Evolutionary conservation across 2,797 vertebrate genomes (phyloP).

Genomic region (Synaphobranchus kaupii): DNA sequence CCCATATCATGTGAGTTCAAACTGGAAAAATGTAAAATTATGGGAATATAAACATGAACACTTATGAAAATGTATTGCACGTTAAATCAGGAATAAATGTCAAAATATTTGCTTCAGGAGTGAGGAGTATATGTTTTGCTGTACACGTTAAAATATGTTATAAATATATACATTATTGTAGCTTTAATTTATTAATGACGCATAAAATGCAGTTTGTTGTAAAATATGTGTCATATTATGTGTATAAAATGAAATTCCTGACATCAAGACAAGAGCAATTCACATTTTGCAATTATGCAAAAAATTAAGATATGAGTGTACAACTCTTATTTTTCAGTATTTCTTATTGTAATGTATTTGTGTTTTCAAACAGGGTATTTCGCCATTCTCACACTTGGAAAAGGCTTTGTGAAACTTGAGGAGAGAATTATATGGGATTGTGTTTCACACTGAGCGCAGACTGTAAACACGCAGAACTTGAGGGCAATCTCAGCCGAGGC

Average conservation of each 20-base stretch:
- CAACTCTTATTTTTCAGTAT: too few relatives aligned
- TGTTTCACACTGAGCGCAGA: neutral
- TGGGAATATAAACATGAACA: neutral
- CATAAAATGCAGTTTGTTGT: neutral
- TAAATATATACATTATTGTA: neutral
- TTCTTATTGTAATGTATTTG: neutral
- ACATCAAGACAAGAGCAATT: too few relatives aligned
- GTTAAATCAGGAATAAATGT: neutral
- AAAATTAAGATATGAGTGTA: too few relatives aligned
- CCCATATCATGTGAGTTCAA: neutral
- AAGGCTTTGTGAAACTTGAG: neutral
- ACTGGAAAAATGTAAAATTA: neutral
- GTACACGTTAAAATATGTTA: neutral
- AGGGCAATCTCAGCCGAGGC: neutral
- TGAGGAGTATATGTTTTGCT: neutral
- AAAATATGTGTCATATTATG: neutral
- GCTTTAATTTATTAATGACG: neutral
- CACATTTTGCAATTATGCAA: too few relatives aligned
- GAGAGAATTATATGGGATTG: neutral
- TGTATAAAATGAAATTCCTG: too few relatives aligned
- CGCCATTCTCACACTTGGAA: neutral
- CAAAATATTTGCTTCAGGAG: neutral
- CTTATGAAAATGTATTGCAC: neutral
- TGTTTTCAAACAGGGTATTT: neutral
- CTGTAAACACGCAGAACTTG: neutral